Evolutionary conservation across 2,113 vertebrate species (phyloP), one percentile per base, ranked within the genome.

Genomic region (Aegotheles bennettii): DNA sequence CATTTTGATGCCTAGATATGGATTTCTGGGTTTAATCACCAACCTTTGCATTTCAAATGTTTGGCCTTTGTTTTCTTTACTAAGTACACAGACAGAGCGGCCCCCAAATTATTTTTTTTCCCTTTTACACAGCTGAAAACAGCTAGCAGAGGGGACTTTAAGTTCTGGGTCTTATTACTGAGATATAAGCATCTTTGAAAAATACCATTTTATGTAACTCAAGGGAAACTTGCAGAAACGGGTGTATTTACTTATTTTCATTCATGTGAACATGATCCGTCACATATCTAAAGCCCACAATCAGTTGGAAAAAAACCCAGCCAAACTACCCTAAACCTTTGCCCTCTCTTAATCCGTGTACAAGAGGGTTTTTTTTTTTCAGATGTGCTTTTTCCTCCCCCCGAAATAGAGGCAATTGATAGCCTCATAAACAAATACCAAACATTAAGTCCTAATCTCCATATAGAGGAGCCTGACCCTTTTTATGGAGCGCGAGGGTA

Each of bases 351-450:
- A 97, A 96, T 94, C 93, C 7, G 2, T 70, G 67, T 83, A 96
- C 83, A 78, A 89, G 94, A 86, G 43, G 26, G 4, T 42, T 47
- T 31, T 54, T 53, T 85, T 69, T 57, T 87, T 90, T 67, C 0
- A 65, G 51, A 70, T 95, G 60, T 95, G 57, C 83, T 92, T 45
- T 4, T 3, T 3, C 13, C 23, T 10, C 68, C 47, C 40, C 12
- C 53, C 45, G 7, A 93, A 95, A 78, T 86, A 88, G 85, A 94
- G 79, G 79, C 96, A 91, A 94, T 95, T 95, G 95, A 93, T 95
- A 96, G 95, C 89, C 84, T 96, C 89, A 95, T 96, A 96, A 97
- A 96, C 91, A 95, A 96, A 95, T 92, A 89, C 92, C 93, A 94
- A 95, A 93, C 94, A 88, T 93, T 92, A 96, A 94, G 93, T 85